These are phyloP conservation scores for Cairina moschata DNA, from an alignment of 2,113 vertebrate species.

Conservation along the genomic window DNA sequence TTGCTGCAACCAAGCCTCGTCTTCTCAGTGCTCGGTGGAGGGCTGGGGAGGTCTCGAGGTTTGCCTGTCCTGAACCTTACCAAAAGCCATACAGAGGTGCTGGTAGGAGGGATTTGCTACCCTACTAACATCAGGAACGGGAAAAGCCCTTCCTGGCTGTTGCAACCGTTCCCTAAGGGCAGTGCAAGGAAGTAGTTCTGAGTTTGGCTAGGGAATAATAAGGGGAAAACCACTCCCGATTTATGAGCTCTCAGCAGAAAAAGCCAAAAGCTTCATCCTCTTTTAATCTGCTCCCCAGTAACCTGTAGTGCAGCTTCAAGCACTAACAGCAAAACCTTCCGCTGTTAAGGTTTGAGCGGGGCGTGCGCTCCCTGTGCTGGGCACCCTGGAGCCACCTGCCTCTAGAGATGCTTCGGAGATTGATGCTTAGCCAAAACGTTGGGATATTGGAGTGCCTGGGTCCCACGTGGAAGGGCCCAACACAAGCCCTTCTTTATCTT, in stretches of 20 bases:
- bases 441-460: neutral
- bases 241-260: neutral
- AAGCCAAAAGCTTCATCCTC: neutral
- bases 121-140: neutral
- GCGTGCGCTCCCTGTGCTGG: neutral
- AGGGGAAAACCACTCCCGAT: neutral
- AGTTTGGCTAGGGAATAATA: neutral
- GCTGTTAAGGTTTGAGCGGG: neutral
- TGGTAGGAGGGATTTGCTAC: neutral
- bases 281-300: neutral
- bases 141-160: neutral
- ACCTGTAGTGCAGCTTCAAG: conserved; percentile 12
- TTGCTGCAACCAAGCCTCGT: neutral
- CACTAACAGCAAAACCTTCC: neutral
- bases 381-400: neutral
- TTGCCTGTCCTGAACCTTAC: neutral
- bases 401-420: neutral
- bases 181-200: neutral
- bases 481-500: neutral
- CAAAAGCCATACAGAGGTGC: neutral
- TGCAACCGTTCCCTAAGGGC: neutral
- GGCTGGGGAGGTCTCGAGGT: neutral
- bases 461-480: neutral
- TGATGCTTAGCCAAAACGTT: neutral
- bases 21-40: neutral